These are phyloP conservation scores for Steinernema scapterisci DNA, from an alignment of 2,888 invertebrate genomes.

Conservation along the genomic window DNA sequence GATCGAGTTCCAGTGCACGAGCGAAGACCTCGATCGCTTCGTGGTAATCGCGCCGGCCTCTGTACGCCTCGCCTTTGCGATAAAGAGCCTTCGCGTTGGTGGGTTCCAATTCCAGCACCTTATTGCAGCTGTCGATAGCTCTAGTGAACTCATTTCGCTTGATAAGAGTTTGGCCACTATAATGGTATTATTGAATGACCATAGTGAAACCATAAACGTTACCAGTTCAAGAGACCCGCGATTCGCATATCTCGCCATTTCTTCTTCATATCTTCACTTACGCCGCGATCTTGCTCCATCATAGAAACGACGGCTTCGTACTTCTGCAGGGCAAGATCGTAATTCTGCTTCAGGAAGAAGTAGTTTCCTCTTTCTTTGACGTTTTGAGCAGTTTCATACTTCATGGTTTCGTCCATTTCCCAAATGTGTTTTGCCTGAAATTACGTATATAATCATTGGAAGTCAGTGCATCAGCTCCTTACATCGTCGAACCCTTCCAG, in stretches of 20 bases:
- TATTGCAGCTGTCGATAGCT: constrained; percentile 75
- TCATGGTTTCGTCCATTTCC: constrained; percentile 81
- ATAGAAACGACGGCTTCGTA: constrained; percentile 80
- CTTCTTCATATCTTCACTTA: constrained; percentile 49
- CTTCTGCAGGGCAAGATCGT: constrained; percentile 80
- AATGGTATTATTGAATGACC: constrained; percentile 1
- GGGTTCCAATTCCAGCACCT: constrained; percentile 78
- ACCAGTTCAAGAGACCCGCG: constrained; percentile 57
- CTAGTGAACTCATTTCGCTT: constrained; percentile 66
- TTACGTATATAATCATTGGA: neutral
- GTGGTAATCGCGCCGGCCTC: constrained; percentile 75
- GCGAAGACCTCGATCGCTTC: constrained; percentile 80
- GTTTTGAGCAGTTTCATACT: constrained; percentile 80
- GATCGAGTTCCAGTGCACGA: constrained; percentile 78
- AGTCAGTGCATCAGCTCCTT: constrained; percentile 11
- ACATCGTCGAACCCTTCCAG: constrained; percentile 84
- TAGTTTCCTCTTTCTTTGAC: constrained; percentile 88
- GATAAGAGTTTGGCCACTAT: constrained; percentile 30
- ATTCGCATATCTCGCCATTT: constrained; percentile 51
- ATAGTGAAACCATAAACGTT: neutral
- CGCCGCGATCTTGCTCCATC: constrained; percentile 71
- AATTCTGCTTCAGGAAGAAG: constrained; percentile 79
- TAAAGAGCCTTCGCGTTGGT: constrained; percentile 87
- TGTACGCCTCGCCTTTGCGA: constrained; percentile 70
- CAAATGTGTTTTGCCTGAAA: constrained; percentile 78